Conservation (phyloP, 2,888 invertebrate genomes). For the Tryphoninae sp. region DNA sequence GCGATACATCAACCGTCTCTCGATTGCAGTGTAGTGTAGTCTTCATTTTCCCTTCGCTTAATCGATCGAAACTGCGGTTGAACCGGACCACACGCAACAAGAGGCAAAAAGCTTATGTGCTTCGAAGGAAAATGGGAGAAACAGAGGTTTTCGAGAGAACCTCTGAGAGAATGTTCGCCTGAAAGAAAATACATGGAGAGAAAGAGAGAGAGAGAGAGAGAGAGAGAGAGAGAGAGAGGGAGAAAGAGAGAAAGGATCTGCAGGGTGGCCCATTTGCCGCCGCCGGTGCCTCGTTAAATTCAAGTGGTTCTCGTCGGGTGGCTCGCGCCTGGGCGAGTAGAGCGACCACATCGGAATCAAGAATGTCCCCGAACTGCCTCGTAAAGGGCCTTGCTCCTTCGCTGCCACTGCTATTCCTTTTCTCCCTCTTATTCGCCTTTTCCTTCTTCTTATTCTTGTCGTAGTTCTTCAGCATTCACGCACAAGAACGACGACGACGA, state of each 20-base stretch:
- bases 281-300: conserved; percentile 75
- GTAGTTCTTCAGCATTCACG: conserved; percentile 44
- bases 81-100: conserved; percentile 54
- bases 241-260: conserved; percentile 38
- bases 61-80: neutral
- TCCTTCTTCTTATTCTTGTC: conserved; percentile 49
- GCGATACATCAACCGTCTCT: conserved; percentile 12
- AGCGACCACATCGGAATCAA: conserved; percentile 73
- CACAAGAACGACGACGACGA: conserved; percentile 32
- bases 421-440: conserved; percentile 48
- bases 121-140: conserved; percentile 38
- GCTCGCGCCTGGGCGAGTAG: conserved; percentile 65
- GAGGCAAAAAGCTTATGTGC: conserved; percentile 14
- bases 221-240: conserved; percentile 36
- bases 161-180: conserved; percentile 1
- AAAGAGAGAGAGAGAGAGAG: conserved; percentile 37
- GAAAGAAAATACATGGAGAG: neutral
- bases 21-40: neutral
- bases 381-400: conserved; percentile 70
- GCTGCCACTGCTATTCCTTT: conserved; percentile 53
- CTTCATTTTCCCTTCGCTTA: conserved; percentile 7
- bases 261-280: conserved; percentile 75
- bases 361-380: conserved; percentile 78
- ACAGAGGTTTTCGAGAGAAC: conserved; percentile 36
- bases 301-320: conserved; percentile 75